Evolutionary conservation across 1,140 invertebrate species (phyloP), one percentile per base, ranked within the genome.

Genomic region (Philaenus spumarius): DNA sequence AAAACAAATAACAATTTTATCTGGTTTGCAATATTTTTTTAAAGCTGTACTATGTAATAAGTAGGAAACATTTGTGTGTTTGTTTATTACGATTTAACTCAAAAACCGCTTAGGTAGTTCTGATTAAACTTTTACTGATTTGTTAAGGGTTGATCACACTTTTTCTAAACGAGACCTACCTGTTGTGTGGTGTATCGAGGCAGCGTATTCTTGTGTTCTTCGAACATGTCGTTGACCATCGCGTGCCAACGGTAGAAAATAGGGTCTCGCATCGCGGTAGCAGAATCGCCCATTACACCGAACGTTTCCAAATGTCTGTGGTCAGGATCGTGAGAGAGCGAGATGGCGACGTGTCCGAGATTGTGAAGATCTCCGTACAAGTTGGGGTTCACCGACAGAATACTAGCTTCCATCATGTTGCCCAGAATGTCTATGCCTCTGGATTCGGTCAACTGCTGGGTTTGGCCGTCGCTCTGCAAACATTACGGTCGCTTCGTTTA

Each of bases 231-330:
- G 65, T 93, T 87, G 19, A 93, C 77, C 64, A 83, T 85, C 2
- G 84, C 82, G 64, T 93, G 90, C 85, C 84, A 91, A 67, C 86
- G 81, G 71, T 91, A 93, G 74, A 93, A 93, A 7, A 88, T 73
- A 0, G 90, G 90, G 72, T 93, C 90, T 12, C 90, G 77, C 86
- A 89, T 86, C 2, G 85, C 82, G 11, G 85, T 88, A 0, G 83
- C 79, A 0, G 81, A 75, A 66, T 87, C 85, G n/a, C 81, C 84
- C 78, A 87, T 87, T 4, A 30, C 26, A 30, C 9, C 9, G 26
- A 30, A 30, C 3, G 26, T 30, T 9, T 30, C 26, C 26, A 85
- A 73, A 69, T 84, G 82, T 63, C 82, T 78, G 67, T 81, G 75
- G 67, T 87, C 83, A 0, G 86, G 86, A 72, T 90, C 87, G 62